phyloP scores from a whole-genome alignment of 2,113 vertebrate genomes.

The Loxodonta africana region DNA sequence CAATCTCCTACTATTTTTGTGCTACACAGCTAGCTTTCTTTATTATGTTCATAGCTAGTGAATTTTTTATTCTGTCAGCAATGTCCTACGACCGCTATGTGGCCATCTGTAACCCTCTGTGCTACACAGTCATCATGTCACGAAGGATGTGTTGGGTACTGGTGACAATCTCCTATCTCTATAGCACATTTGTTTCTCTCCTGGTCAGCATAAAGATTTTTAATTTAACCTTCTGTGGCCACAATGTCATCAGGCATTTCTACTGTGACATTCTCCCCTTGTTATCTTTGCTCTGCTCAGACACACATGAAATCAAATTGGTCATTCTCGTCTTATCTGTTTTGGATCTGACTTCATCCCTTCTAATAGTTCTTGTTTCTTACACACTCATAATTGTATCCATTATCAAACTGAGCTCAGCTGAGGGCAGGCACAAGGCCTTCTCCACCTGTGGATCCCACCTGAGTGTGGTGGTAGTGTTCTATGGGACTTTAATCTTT shows the following conservation, averaged over 20 bases:
- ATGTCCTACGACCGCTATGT: too few species aligned
- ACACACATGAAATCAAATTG: neutral
- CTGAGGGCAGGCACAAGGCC: too few species aligned
- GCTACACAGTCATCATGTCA: conserved; percentile 2
- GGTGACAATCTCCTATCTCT: too few species aligned
- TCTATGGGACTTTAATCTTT: neutral
- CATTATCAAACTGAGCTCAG: too few species aligned
- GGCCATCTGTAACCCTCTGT: neutral
- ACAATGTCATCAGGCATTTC: conserved; percentile 67
- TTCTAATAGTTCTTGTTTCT: neutral
- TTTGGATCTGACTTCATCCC: conserved; percentile 29
- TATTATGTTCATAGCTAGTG: conserved; percentile 44
- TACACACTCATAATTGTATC: too few species aligned
- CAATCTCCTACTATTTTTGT: conserved; percentile 31
- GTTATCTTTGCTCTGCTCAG: conserved; percentile 51
- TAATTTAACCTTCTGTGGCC: too few species aligned
- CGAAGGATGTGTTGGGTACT: too few species aligned
- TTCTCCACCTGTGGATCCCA: too few species aligned
- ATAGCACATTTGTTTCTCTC: too few species aligned
- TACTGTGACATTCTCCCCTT: conserved; percentile 71
- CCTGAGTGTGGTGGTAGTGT: neutral
- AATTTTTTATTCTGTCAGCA: too few species aligned
- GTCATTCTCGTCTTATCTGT: conserved; percentile 1
- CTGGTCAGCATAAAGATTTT: too few species aligned
- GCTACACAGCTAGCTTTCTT: conserved; percentile 68